Percentiles rank a stretch among this genome's conserved stretches.
Conservation (phyloP, 2,888 invertebrate species). For the Trisateles emortualis region DNA sequence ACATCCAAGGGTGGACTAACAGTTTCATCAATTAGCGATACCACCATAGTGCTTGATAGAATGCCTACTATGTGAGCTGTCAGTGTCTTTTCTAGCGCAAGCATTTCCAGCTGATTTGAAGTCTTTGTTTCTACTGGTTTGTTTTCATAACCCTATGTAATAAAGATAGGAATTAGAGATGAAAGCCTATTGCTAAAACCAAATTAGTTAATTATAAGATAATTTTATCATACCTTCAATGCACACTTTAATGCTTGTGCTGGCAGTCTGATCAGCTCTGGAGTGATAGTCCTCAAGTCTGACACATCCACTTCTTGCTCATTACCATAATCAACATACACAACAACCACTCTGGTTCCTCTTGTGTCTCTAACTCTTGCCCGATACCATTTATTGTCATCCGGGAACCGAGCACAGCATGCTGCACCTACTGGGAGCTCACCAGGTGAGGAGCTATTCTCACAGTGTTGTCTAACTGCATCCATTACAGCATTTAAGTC, state of each 20-base stretch:
- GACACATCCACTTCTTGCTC: constrained; percentile 90
- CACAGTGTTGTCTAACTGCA: constrained; percentile 88
- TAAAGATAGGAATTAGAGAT: neutral
- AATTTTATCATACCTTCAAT: constrained; percentile 81
- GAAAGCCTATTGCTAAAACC: too few species aligned
- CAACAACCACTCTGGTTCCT: constrained; percentile 88
- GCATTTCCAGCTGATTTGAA: constrained; percentile 88
- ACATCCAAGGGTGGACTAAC: constrained; percentile 85
- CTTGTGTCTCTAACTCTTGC: constrained; percentile 91
- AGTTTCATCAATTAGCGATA: constrained; percentile 87
- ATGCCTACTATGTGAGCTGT: constrained; percentile 87
- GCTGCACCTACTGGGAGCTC: constrained; percentile 88
- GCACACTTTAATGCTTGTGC: constrained; percentile 93
- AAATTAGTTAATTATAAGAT: too few species aligned
- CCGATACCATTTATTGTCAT: constrained; percentile 96
- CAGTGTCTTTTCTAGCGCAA: constrained; percentile 89
- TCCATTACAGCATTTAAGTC: constrained; percentile 90
- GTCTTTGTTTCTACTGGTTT: constrained; percentile 85
- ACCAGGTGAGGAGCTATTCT: constrained; percentile 75
- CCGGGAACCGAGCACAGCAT: constrained; percentile 93
- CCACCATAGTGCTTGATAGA: constrained; percentile 84
- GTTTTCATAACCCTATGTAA: constrained; percentile 81
- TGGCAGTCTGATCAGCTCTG: constrained; percentile 88
- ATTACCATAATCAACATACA: constrained; percentile 98
- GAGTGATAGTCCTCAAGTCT: constrained; percentile 88